Conservation (phyloP, 2,113 vertebrate species). For the Calidris pugnax region DNA sequence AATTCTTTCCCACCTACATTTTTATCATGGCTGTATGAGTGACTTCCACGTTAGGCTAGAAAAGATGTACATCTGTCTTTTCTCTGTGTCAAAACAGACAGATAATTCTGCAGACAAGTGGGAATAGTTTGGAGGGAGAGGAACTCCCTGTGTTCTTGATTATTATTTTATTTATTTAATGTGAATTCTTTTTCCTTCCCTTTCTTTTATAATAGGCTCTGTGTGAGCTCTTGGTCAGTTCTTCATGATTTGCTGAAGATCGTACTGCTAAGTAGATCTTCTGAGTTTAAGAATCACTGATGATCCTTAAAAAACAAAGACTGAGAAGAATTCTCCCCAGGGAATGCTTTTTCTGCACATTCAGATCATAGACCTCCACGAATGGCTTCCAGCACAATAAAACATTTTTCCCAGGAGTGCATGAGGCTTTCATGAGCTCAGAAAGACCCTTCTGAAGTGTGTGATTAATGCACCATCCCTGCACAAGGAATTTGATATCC, state of each 20-base stretch:
- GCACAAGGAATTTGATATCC: conserved; percentile 17
- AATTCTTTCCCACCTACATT: background rate
- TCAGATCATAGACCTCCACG: background rate
- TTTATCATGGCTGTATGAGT: background rate
- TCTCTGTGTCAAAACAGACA: background rate
- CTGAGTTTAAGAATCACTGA: background rate
- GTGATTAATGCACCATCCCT: conserved; percentile 40
- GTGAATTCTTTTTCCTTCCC: background rate
- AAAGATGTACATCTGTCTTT: background rate
- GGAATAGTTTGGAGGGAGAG: background rate
- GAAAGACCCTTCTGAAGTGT: conserved; percentile 9
- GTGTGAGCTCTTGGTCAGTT: conserved; percentile 5
- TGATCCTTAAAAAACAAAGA: background rate
- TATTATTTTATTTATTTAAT: background rate
- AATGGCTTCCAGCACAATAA: conserved; percentile 22
- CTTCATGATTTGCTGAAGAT: background rate
- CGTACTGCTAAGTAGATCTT: background rate
- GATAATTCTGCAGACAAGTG: background rate
- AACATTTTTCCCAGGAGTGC: background rate
- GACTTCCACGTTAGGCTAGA: background rate
- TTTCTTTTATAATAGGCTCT: background rate
- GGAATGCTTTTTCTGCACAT: background rate
- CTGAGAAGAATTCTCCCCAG: background rate
- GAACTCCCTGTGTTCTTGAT: background rate
- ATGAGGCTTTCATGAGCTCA: background rate